Base-by-base conservation (phyloP, 2,888 invertebrate genomes). In the Drosophila recens region DNA sequence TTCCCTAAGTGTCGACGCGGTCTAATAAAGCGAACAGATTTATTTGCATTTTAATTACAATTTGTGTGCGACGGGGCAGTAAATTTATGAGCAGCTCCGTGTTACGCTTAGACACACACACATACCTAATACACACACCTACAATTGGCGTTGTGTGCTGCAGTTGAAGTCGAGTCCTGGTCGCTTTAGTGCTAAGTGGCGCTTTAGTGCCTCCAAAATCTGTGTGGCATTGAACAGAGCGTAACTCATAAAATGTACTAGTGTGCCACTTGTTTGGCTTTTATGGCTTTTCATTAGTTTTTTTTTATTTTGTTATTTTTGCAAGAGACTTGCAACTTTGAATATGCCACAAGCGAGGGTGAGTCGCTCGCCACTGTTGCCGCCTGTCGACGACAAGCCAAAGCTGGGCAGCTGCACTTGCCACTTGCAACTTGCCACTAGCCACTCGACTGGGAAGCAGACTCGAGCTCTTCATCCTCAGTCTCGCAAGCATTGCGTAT, bases 31-130 rank as follows among this genome's bases (percentile, higher is more conserved):
- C 67, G 51, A 51, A 49, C 75, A 86, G 80, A 85, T 89, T 88
- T 88, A 85, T 89, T 85, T 86, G 67, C 83, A 80, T 89, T 83
- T 73, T 85, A 85, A 89, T 88, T 88, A 88, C 70, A 82, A 78
- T 73, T 88, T 86, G 69, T 85, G 72, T 64, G 64, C 48, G 58
- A 46, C 9, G 27, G 46, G 56, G 46, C 34, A 46, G 62, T 43
- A 52, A 72, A 81, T 79, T 84, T 79, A 81, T 56, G 79, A 46
- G 53, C 58, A 45, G 33, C 17, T 36, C 40, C 54, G 42, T 53
- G 56, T 46, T 45, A 36, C 36, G 51, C 36, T 17, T 34, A 13
- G 38, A 38, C 15, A 23, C 20, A n/a, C 13, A 3, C 27, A 36
- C 20, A 40, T 23, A 20, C 20, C 1, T 4, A 17, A 23, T 20